phyloP scores from a whole-genome alignment of 2,113 vertebrate species.

The Gallinago media region DNA sequence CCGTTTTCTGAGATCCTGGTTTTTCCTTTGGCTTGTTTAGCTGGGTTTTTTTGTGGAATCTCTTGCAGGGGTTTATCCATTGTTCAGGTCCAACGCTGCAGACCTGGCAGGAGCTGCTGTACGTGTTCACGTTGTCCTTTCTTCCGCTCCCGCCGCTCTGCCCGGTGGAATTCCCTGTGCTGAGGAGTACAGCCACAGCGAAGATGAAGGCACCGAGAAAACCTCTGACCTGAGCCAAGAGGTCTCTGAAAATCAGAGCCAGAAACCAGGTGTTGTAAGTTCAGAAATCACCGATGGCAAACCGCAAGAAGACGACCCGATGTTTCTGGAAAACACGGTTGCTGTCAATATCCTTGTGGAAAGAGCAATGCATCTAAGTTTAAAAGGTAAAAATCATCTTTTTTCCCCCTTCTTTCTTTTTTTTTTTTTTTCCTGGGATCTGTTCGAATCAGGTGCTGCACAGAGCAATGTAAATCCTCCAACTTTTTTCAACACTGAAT shows the following conservation, averaged over 20 bases:
- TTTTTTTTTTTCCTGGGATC: neutral
- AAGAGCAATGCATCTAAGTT: slow-evolving; percentile 92
- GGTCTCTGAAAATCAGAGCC: neutral
- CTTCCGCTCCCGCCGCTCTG: neutral
- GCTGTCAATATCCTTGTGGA: slow-evolving; percentile 87
- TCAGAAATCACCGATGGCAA: neutral
- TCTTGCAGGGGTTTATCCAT: slow-evolving; percentile 87
- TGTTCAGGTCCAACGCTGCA: slow-evolving; percentile 88
- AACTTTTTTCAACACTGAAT: neutral
- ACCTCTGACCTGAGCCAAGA: neutral
- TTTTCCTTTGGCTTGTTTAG: neutral
- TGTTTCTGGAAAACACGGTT: slow-evolving; percentile 79
- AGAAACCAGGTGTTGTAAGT: neutral
- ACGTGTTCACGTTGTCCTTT: slow-evolving; percentile 82
- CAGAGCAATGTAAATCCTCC: neutral
- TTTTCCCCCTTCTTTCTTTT: neutral
- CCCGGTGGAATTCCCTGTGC: neutral
- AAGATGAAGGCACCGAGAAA: slow-evolving; percentile 25
- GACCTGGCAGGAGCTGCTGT: slow-evolving; percentile 90
- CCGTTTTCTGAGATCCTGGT: neutral
- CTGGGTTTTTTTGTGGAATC: neutral
- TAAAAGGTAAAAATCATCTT: slow-evolving; percentile 84
- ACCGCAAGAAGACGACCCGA: neutral
- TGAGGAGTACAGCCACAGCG: slow-evolving; percentile 73
- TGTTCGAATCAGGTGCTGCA: neutral